Percentiles rank a stretch among this genome's conserved stretches.
Conservation (phyloP, 2,113 vertebrate genomes). For the Pedionomus torquatus region DNA sequence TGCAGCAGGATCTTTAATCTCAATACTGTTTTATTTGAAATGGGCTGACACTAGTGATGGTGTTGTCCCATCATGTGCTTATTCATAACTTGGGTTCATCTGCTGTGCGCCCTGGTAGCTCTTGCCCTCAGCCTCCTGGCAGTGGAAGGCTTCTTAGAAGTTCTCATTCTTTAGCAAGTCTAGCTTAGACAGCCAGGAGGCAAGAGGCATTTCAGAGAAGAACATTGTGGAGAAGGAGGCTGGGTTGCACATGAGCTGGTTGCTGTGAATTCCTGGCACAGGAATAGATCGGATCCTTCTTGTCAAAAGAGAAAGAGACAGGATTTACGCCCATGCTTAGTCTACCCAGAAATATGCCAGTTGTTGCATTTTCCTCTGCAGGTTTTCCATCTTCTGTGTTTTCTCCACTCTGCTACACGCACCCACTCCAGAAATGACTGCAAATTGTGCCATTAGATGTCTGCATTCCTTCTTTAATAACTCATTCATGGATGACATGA, state of each 20-base stretch:
- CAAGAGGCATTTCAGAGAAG: background rate
- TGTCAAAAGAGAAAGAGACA: background rate
- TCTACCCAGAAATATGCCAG: background rate
- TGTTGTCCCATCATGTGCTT: background rate
- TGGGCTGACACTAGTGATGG: background rate
- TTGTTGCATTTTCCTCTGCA: background rate
- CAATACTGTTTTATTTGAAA: background rate
- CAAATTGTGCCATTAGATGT: background rate
- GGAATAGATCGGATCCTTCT: background rate
- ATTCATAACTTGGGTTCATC: background rate
- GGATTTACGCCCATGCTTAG: background rate
- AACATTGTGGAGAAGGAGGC: background rate
- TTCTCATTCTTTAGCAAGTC: background rate
- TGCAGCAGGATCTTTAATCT: background rate
- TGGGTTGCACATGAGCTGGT: background rate
- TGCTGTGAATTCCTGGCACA: background rate
- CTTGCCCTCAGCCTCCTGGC: background rate
- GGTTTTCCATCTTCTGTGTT: background rate
- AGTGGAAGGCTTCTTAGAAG: background rate
- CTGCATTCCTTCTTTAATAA: conserved; percentile 8
- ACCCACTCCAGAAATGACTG: background rate
- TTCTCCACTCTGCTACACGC: background rate
- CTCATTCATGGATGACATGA: background rate
- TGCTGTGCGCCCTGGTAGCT: background rate
- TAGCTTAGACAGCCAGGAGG: background rate